Evolutionary conservation across 2,888 invertebrate species (phyloP).

Genomic region (Nemotelus nigrinus): DNA sequence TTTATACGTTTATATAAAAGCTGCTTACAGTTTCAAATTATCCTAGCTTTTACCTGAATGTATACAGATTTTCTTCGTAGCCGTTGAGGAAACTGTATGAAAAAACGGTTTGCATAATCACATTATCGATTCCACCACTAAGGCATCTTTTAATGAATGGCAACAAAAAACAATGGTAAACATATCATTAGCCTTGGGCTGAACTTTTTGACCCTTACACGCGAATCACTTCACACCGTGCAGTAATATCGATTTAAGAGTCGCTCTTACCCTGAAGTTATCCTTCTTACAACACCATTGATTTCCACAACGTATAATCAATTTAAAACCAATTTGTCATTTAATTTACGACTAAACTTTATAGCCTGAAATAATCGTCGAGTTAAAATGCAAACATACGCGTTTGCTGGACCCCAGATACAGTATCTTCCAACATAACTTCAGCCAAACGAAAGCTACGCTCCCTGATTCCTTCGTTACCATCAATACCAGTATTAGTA

Average conservation of each 20-base stretch:
- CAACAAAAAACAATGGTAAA: constrained; percentile 34
- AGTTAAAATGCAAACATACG: constrained; percentile 47
- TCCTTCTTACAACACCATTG: constrained; percentile 41
- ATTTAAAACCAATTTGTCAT: constrained; percentile 57
- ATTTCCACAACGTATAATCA: constrained; percentile 54
- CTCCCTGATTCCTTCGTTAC: constrained; percentile 20
- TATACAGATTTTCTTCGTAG: no score
- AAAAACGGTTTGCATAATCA: no score
- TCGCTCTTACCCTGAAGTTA: constrained; percentile 28
- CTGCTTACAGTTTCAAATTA: no score
- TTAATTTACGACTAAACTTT: constrained; percentile 55
- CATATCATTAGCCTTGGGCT: constrained; percentile 31
- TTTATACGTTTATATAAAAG: no score
- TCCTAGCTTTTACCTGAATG: no score
- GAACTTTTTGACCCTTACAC: constrained; percentile 41
- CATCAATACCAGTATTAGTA: constrained; percentile 31
- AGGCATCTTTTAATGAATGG: not conserved
- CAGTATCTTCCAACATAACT: constrained; percentile 27
- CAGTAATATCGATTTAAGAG: constrained; percentile 12
- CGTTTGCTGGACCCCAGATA: constrained; percentile 3
- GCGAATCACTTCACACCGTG: constrained; percentile 39
- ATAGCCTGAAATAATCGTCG: constrained; percentile 51
- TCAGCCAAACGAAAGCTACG: not conserved
- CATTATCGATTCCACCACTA: no score
- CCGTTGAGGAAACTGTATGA: no score